Evolutionary conservation across 2,797 vertebrate genomes (phyloP), one percentile per base, ranked within the genome.

Genomic region (Falco columbarius): DNA sequence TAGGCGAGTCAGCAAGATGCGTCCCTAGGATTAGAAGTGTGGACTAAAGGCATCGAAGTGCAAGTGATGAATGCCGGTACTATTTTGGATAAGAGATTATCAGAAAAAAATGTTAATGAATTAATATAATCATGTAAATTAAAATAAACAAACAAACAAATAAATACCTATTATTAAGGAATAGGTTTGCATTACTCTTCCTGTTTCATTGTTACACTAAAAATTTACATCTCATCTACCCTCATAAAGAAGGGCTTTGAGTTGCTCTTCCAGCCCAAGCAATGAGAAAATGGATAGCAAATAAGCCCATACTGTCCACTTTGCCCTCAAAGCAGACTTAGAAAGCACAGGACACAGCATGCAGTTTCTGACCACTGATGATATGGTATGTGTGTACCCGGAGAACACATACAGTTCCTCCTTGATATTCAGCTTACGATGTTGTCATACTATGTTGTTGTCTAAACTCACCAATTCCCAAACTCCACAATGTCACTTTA

Each of bases 301-400:
- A 5, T 14, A 84, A 80, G 15, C 10, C 44, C 21, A 22, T 32
- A 22, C 13, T 34, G 20, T 12, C 47, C 24, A 8, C 49, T 73
- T 67, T 36, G 56, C 18, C 26, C 72, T 59, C 14, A 8, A 26
- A 79, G 65, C 5, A 38, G 21, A 72, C 9, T 17, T 22, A 26
- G 32, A 83, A 44, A 40, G n/a, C 15, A 15, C 34, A 46, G 73
- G 22, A 23, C 54, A 67, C 10, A 73, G 52, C 19, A 20, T 6
- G 40, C 46, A 38, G 19, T 32, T 67, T 46, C 68, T 73, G 63
- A 49, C 12, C 49, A 32, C 52, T n/a, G 54, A 38, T 14, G 13
- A 40, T 8, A 47, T 0, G 20, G 32, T 26, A 23, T 2, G 2
- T 2, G 9, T 52, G 40, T 16, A 44, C 22, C 47, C 47, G 51